Percentiles rank a stretch among this genome's conserved stretches.
Evolutionary conservation across 2,888 invertebrate genomes (phyloP).

Genomic region (Lottia gigantea): DNA sequence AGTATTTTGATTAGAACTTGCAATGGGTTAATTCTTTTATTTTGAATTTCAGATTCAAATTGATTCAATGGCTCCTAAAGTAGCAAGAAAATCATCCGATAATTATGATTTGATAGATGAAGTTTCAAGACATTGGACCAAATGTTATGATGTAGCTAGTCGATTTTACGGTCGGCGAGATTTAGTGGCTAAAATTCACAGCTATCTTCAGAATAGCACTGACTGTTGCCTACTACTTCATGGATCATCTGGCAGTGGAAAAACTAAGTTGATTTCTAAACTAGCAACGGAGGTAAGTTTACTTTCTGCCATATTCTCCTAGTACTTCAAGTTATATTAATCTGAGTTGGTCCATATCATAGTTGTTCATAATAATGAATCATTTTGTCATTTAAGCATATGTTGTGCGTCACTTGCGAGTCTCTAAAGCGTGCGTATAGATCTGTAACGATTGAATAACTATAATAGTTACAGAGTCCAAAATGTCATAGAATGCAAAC

Average conservation of each 20-base stretch:
- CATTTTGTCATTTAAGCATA: no score
- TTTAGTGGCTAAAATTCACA: constrained; percentile 36
- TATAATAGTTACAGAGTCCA: no score
- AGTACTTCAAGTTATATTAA: no score
- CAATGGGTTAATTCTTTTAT: no score
- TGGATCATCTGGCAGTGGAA: constrained; percentile 57
- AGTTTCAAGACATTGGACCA: constrained; percentile 39
- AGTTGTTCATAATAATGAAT: no score
- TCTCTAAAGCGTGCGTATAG: no score
- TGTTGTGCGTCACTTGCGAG: no score
- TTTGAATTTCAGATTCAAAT: constrained; percentile 21
- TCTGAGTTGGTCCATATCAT: no score
- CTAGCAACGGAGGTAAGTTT: constrained; percentile 51
- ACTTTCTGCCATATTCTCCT: not conserved
- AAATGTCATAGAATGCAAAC: no score
- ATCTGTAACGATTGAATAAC: no score
- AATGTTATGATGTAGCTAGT: constrained; percentile 39
- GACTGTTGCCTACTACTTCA: constrained; percentile 53
- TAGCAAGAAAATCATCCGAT: not conserved
- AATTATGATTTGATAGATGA: not conserved
- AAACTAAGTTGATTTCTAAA: constrained; percentile 56
- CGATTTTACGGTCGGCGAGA: constrained; percentile 44
- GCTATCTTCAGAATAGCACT: constrained; percentile 46
- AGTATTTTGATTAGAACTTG: no score
- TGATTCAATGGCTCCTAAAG: constrained; percentile 40